Conservation (phyloP, 2,113 vertebrate species). For the Garra rufa region DNA sequence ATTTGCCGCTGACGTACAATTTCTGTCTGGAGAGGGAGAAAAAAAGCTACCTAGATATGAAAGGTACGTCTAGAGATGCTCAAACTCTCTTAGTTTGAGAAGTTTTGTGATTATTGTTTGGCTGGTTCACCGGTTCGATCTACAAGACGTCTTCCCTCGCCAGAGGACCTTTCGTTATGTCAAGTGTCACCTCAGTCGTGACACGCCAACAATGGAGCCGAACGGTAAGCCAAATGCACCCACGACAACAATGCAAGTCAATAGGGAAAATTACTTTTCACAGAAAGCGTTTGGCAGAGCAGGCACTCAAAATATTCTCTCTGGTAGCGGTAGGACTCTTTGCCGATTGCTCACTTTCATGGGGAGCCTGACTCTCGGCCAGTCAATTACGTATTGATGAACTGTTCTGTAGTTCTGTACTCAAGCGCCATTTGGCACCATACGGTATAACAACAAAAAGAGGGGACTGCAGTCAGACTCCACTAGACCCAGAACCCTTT, state of each 20-base stretch:
- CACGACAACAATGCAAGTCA: constrained; percentile 46
- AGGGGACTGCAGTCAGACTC: constrained; percentile 61
- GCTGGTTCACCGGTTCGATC: not conserved
- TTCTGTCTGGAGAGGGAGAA: not conserved
- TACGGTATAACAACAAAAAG: constrained; percentile 47
- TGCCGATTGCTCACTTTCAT: constrained; percentile 63
- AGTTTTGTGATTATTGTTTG: not conserved
- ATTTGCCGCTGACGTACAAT: constrained; percentile 4
- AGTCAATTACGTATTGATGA: constrained; percentile 73
- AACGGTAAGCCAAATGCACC: constrained; percentile 21
- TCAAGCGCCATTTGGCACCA: constrained; percentile 63
- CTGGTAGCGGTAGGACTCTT: constrained; percentile 56
- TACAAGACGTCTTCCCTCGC: not conserved
- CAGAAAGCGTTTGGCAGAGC: constrained; percentile 48
- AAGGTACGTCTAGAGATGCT: not conserved
- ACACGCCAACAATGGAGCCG: constrained; percentile 4
- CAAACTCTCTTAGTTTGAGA: constrained; percentile 20
- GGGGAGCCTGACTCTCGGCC: constrained; percentile 63
- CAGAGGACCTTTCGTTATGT: constrained; percentile 1
- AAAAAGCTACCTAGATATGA: not conserved
- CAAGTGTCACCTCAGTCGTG: constrained; percentile 30
- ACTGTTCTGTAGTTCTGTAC: constrained; percentile 68
- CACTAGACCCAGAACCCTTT: constrained; percentile 35
- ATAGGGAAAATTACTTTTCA: constrained; percentile 41
- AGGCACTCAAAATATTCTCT: constrained; percentile 39